Evolutionary conservation across 2,113 vertebrate species (phyloP).

Genomic region (Garra rufa): DNA sequence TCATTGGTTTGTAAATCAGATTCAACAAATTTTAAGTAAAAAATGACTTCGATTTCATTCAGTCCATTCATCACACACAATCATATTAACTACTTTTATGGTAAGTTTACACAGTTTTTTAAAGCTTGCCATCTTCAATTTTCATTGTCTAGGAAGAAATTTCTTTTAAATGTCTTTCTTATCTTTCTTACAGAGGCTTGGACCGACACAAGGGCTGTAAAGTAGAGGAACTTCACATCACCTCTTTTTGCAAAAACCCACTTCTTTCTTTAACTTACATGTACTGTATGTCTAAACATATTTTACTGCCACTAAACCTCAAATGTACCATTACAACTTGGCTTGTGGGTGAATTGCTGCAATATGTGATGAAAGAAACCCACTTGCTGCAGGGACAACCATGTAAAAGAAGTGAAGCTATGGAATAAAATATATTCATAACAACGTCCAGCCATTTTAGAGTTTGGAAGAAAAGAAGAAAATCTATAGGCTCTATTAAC

Average conservation of each 20-base stretch:
- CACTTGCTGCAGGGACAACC: neutral
- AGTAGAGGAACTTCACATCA: neutral
- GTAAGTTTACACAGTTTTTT: neutral
- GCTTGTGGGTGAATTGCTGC: neutral
- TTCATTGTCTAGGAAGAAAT: neutral
- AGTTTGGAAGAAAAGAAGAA: neutral
- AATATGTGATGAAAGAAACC: too few relatives aligned
- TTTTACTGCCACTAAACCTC: neutral
- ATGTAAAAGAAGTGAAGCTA: neutral
- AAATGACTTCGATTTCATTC: neutral
- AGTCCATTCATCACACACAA: neutral
- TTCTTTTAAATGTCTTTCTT: neutral
- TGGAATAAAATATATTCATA: neutral
- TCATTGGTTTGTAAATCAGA: neutral
- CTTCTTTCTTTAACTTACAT: neutral
- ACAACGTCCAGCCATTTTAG: neutral
- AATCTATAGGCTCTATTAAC: neutral
- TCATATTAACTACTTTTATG: neutral
- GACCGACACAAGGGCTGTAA: neutral
- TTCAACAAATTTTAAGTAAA: neutral
- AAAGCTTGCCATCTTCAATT: neutral
- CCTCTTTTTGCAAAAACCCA: neutral
- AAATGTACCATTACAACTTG: neutral
- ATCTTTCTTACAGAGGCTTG: too few relatives aligned
- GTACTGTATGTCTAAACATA: neutral